phyloP scores from a whole-genome alignment of 2,113 vertebrate species.

The Phaethornis superciliosus region DNA sequence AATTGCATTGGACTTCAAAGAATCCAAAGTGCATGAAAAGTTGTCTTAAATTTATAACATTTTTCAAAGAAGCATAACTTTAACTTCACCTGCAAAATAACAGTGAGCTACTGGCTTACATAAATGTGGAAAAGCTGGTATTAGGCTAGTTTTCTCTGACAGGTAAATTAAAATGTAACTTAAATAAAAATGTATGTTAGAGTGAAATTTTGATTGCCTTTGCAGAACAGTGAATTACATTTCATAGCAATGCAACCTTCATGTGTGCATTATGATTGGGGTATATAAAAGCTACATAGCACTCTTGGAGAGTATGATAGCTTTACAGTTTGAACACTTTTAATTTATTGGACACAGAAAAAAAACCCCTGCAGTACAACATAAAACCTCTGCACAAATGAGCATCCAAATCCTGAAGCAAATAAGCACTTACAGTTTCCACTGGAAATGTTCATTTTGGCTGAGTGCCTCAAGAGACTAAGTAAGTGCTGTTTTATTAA shows the following conservation, averaged over 20 bases:
- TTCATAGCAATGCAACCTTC: not conserved
- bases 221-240: not conserved
- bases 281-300: not conserved
- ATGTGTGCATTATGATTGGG: accelerated
- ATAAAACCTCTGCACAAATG: not conserved
- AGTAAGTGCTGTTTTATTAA: not conserved
- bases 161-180: not conserved
- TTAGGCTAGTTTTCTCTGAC: not conserved
- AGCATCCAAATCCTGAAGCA: not conserved
- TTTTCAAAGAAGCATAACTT: not conserved
- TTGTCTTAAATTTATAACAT: not conserved
- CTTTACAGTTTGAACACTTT: not conserved
- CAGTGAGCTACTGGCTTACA: not conserved
- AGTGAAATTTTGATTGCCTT: not conserved
- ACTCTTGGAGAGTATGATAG: not conserved
- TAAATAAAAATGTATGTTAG: not conserved
- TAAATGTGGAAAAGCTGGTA: not conserved
- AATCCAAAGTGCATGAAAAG: not conserved
- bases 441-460: slow-evolving; percentile 15
- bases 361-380: not conserved
- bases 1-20: not conserved
- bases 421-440: not conserved
- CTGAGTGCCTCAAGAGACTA: not conserved
- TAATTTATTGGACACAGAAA: not conserved
- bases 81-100: not conserved